Evolutionary conservation across 2,888 invertebrate species (phyloP), one percentile per base, ranked within the genome.

Genomic region (Erpobdella octoculata): DNA sequence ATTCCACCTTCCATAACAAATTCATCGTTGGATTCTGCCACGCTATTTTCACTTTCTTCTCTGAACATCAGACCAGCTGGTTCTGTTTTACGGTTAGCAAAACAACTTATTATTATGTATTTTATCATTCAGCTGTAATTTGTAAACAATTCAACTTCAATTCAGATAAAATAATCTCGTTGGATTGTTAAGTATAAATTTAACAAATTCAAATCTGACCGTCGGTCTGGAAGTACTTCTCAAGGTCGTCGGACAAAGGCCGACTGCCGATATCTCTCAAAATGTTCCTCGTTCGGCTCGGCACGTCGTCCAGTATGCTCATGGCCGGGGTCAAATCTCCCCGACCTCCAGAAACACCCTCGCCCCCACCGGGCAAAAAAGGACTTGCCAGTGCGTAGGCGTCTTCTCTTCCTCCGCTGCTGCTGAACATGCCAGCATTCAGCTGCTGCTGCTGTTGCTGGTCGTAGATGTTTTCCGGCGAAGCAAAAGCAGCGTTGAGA

Each of bases 271-370:
- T 77, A 53, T 76, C 80, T 41, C 81, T 80, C 61, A 82, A 78
- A 41, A 80, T 80, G 73, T 85, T 85, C 73, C 87, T 79, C 35
- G 86, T 86, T 70, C 86, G 81, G 58, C 85, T 85, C 48, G 86
- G 86, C 82, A 87, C 86, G 79, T 87, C 87, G 61, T 85, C 86
- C 73, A 87, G 82, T 62, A 87, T 80, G 25, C 86, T 87, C 87
- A 87, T 87, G 25, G 86, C 86, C 18, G 86, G 86, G 6, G 84
- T 83, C 35, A 28, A 53, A n/a, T 38, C 65, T 6, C 36, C 66
- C 18, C 21, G 18, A 5, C n/a, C 25, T 25, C n/a, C n/a, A 0
- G 31, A 21, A 28, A 62, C 35, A 28, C 28, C 18, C 5, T 12
- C 35, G 28, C 4, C 62, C 8, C n/a, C 62, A 2, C 8, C 35